Percentiles rank a stretch among this genome's conserved stretches.
Conservation (phyloP, 35 echinoderm and acorn worm genomes). For the Lytechinus pictus region DNA sequence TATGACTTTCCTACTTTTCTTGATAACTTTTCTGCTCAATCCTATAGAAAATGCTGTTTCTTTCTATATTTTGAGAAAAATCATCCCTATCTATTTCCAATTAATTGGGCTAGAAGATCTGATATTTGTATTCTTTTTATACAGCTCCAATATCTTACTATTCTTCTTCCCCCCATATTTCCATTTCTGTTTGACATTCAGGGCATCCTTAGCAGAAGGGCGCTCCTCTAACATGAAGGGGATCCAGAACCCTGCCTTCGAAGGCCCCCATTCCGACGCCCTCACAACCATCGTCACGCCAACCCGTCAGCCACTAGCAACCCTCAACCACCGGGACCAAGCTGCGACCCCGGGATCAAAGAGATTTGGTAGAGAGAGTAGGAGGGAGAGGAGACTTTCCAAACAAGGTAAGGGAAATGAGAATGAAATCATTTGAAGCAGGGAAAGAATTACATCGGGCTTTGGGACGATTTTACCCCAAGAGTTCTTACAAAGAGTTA, state of each 20-base stretch:
- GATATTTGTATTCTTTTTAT: no score
- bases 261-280: not conserved
- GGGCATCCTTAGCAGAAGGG: constrained; percentile 28
- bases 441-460: no score
- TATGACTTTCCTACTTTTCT: no score
- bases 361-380: not conserved
- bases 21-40: not conserved
- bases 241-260: constrained; percentile 46
- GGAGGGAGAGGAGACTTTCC: constrained; percentile 17
- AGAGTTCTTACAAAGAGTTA: no score
- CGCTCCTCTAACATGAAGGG: not conserved
- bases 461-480: no score
- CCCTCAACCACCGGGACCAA: not conserved
- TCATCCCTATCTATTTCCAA: not conserved
- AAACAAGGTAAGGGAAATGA: constrained; percentile 13
- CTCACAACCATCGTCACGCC: constrained; percentile 26
- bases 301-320: constrained; percentile 11
- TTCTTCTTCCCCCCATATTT: not conserved
- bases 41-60: not conserved
- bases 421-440: no score
- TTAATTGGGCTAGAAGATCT: not conserved
- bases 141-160: not conserved
- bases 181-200: not conserved
- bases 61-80: not conserved
- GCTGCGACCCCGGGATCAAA: not conserved